phyloP scores from a whole-genome alignment of 2,888 invertebrate species.

The Rotaria macrura region DNA sequence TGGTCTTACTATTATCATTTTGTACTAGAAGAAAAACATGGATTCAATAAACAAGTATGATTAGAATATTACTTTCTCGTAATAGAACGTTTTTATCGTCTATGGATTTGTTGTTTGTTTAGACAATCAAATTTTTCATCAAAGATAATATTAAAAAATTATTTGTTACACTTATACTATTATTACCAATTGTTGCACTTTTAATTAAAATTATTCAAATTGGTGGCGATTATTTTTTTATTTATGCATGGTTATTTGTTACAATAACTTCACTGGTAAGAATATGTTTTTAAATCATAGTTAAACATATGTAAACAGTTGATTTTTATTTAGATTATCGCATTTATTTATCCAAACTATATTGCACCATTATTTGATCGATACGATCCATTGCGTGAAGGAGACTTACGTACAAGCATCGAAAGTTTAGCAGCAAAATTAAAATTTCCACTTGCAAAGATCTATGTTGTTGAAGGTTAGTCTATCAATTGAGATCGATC shows the following conservation, averaged over 20 bases:
- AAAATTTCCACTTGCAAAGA: constrained; percentile 77
- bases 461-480: constrained; percentile 77
- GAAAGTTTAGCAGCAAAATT: constrained; percentile 74
- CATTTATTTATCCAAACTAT: constrained; percentile 69
- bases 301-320: too few species aligned
- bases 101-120: background rate
- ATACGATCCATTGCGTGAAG: constrained; percentile 82
- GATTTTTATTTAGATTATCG: background rate
- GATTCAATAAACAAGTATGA: constrained; percentile 80
- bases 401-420: constrained; percentile 71
- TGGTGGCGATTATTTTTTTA: constrained; percentile 86
- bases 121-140: constrained; percentile 76
- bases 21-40: constrained; percentile 82
- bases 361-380: constrained; percentile 96
- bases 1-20: constrained; percentile 78
- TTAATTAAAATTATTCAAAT: constrained; percentile 58
- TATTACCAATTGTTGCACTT: constrained; percentile 68
- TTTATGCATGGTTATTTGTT: constrained; percentile 87
- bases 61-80: background rate
- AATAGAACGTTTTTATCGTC: background rate
- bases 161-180: constrained; percentile 62
- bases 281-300: too few species aligned
- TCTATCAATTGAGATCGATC: background rate
- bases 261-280: constrained; percentile 63
- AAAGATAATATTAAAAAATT: constrained; percentile 81